Conservation (phyloP, 2,888 invertebrate genomes). For the Drosophila atripex region DNA sequence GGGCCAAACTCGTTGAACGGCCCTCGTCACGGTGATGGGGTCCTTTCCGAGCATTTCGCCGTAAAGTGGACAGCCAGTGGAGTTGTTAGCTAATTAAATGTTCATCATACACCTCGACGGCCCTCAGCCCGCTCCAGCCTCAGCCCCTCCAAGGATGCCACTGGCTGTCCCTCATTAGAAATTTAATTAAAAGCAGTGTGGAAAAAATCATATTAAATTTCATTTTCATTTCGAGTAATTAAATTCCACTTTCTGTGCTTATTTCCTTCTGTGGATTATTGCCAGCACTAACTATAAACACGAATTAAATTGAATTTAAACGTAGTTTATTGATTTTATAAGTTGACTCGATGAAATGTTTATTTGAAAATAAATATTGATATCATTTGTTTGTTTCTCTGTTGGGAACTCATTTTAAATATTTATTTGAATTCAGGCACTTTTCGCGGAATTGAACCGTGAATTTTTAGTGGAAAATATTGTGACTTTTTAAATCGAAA, state of each 20-base stretch:
- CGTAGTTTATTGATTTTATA: conserved; percentile 8
- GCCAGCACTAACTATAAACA: neutral
- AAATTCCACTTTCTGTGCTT: conserved; percentile 8
- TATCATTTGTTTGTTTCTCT: neutral
- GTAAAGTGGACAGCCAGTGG: conserved; percentile 22
- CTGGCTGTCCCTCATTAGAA: conserved; percentile 32
- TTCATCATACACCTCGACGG: conserved; percentile 45
- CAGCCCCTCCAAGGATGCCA: conserved; percentile 1
- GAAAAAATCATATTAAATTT: conserved; percentile 32
- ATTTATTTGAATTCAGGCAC: neutral
- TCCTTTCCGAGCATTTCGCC: conserved; percentile 12
- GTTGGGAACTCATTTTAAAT: neutral
- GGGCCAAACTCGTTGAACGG: conserved; percentile 12
- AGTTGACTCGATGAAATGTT: neutral
- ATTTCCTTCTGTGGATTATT: neutral
- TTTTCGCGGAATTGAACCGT: neutral
- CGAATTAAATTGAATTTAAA: neutral
- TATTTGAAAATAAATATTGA: neutral
- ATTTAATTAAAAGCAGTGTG: conserved; percentile 44
- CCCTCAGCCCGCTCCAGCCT: neutral
- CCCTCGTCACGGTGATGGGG: conserved; percentile 16
- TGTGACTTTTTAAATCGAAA: conserved; percentile 17
- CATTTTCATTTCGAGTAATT: conserved; percentile 21
- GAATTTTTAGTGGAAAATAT: neutral
- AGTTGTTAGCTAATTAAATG: conserved; percentile 51